phyloP scores from a whole-genome alignment of 2,888 invertebrate genomes.

The Macrosoma leucophasiata region DNA sequence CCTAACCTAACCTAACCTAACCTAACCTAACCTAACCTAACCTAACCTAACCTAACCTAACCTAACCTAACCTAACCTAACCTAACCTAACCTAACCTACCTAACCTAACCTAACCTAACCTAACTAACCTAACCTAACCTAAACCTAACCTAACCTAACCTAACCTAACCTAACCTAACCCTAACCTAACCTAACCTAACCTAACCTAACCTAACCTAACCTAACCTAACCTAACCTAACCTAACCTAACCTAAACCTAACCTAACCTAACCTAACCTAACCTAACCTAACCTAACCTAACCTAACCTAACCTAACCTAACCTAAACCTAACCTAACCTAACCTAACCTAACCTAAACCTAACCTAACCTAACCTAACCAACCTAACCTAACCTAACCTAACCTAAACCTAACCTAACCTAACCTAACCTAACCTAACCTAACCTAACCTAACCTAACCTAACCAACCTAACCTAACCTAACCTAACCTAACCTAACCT shows the following conservation, averaged over 20 bases:
- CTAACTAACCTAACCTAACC: constrained; percentile 11
- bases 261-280: constrained; percentile 16
- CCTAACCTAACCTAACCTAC: constrained; percentile 8
- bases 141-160: constrained; percentile 17
- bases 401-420: constrained; percentile 17
- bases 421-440: constrained; percentile 24
- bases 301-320: constrained; percentile 13
- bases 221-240: constrained; percentile 17
- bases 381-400: constrained; percentile 21
- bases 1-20: constrained; percentile 9
- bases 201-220: constrained; percentile 17
- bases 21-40: constrained; percentile 13
- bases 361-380: constrained; percentile 25
- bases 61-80: constrained; percentile 13
- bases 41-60: constrained; percentile 12
- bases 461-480: constrained; percentile 23
- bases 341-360: constrained; percentile 22
- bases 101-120: constrained; percentile 1
- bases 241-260: constrained; percentile 16
- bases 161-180: background rate
- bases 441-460: constrained; percentile 24
- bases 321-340: constrained; percentile 17
- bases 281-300: constrained; percentile 13
- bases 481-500: constrained; percentile 18
- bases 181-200: constrained; percentile 14